phyloP scores from a whole-genome alignment of 2,113 vertebrate genomes.

The Lepidothrix coronata region DNA sequence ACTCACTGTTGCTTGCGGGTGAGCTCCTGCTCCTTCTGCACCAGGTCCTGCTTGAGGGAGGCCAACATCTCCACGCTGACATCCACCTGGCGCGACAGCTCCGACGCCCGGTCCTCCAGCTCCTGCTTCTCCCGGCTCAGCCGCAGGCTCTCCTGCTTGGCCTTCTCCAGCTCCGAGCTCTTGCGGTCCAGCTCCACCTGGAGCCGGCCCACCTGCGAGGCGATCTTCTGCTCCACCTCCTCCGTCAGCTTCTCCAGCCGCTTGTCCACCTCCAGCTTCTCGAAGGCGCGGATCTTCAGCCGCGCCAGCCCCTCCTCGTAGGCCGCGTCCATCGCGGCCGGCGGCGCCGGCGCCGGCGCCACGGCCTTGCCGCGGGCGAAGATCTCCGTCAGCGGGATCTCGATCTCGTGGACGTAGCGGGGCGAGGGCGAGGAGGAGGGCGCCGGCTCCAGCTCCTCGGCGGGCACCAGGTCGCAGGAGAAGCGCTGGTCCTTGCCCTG shows the following conservation, averaged over 20 bases:
- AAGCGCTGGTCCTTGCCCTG: conserved; percentile 88
- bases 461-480: conserved; percentile 76
- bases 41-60: conserved; percentile 95
- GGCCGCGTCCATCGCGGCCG: conserved; percentile 85
- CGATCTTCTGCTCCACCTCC: conserved; percentile 98
- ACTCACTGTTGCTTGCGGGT: conserved; percentile 97
- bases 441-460: conserved; percentile 76
- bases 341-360: conserved; percentile 83
- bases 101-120: conserved; percentile 90
- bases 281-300: conserved; percentile 92
- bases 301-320: conserved; percentile 95
- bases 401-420: conserved; percentile 91
- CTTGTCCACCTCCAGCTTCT: conserved; percentile 93
- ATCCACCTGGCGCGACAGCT: conserved; percentile 95
- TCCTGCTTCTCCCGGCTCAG: conserved; percentile 95
- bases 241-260: conserved; percentile 93
- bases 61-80: conserved; percentile 98
- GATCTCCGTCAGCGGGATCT: conserved; percentile 92
- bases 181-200: conserved; percentile 95
- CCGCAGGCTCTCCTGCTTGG: conserved; percentile 88
- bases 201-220: conserved; percentile 90
- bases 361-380: conserved; percentile 85
- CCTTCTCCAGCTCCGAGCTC: conserved; percentile 93
- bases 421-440: conserved; percentile 73
- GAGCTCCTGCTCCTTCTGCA: conserved; percentile 96